Evolutionary conservation across 1,140 invertebrate genomes (phyloP).

Genomic region (Lethocerus indicus): DNA sequence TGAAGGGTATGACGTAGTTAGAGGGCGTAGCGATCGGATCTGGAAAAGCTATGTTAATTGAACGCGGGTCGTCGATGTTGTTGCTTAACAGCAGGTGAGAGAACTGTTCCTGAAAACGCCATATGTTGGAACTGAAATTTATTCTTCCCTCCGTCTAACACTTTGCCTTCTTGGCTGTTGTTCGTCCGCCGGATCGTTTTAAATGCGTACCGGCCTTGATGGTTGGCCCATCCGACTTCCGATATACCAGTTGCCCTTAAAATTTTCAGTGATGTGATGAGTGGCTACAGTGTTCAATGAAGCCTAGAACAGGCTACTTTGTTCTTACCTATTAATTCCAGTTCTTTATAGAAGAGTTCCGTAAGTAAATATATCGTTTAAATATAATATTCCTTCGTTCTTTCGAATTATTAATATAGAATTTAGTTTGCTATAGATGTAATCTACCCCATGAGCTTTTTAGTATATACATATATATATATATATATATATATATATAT

Average conservation of each 20-base stretch:
- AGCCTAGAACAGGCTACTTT: not conserved
- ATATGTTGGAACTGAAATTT: constrained; percentile 12
- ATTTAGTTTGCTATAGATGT: no score
- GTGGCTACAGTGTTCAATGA: not conserved
- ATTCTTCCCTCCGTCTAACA: no score
- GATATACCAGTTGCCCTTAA: not conserved
- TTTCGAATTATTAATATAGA: no score
- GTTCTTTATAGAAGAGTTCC: no score
- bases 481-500: no score
- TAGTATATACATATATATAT: no score
- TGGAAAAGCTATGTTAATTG: not conserved
- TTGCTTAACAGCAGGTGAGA: constrained; percentile 5
- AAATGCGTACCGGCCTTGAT: not conserved
- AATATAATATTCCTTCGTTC: no score
- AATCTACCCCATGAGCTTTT: no score
- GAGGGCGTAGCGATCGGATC: not conserved
- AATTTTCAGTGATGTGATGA: not conserved
- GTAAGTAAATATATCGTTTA: no score
- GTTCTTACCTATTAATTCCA: not conserved
- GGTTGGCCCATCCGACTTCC: not conserved
- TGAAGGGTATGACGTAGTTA: not conserved
- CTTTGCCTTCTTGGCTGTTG: not conserved
- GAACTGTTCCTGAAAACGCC: constrained; percentile 9
- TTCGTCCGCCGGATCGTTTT: not conserved
- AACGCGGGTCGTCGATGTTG: no score